phyloP scores from a whole-genome alignment of 2,888 invertebrate species.

The Metacarcinus magister region DNA sequence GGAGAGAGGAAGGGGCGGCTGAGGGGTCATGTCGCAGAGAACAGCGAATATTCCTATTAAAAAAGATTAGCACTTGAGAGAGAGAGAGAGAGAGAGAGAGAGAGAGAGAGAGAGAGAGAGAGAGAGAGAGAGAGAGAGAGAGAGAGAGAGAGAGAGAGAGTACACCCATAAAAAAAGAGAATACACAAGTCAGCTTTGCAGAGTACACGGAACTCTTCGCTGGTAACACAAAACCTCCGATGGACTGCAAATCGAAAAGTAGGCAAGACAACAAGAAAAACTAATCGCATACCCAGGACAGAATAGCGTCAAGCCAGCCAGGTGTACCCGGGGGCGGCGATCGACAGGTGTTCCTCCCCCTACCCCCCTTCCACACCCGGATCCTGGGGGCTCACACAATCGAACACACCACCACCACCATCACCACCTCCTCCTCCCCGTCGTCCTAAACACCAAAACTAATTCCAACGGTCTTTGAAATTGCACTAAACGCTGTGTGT shows the following conservation, averaged over 20 bases:
- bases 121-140: background rate
- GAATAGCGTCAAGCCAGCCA: background rate
- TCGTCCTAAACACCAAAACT: background rate
- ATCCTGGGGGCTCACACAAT: background rate
- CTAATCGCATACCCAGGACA: background rate
- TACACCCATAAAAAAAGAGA: background rate
- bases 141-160: conserved; percentile 15
- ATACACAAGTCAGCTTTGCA: background rate
- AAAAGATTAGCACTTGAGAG: background rate
- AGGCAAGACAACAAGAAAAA: background rate
- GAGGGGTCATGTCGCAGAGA: background rate
- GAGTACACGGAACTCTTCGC: background rate
- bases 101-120: conserved; percentile 34
- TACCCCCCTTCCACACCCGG: background rate
- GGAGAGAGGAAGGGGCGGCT: background rate
- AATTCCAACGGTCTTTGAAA: background rate
- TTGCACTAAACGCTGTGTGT: conserved; percentile 36
- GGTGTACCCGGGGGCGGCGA: background rate
- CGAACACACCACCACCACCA: background rate
- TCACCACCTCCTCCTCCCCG: background rate
- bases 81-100: conserved; percentile 34
- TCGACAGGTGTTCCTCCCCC: background rate
- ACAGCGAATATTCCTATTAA: background rate
- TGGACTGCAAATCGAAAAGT: background rate
- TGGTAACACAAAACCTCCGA: background rate